Percentiles rank a stretch among this genome's conserved stretches.
Conservation (phyloP, 2,797 vertebrate genomes). For the Bryconaethiops microstoma region DNA sequence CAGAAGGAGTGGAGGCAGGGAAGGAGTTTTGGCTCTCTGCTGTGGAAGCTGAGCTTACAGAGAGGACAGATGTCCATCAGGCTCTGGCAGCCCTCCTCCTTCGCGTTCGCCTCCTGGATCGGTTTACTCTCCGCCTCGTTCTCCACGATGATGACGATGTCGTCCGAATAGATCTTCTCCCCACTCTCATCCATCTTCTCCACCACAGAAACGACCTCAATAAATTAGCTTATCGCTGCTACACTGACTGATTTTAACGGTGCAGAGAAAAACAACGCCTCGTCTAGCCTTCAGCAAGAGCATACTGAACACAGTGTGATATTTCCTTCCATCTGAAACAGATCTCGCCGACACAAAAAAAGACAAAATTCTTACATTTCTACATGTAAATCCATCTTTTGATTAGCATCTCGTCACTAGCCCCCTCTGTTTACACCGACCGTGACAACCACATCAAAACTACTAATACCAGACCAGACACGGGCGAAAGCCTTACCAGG, state of each 20-base stretch:
- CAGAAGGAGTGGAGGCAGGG: conserved; percentile 97
- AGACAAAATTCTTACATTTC: not conserved
- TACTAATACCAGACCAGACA: not conserved
- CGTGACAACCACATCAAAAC: not conserved
- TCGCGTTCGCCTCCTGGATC: conserved; percentile 83
- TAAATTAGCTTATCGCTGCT: not conserved
- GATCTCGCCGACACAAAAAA: not conserved
- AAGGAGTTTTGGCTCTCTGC: conserved; percentile 92
- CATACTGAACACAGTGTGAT: conserved; percentile 2
- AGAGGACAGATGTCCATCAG: conserved; percentile 96
- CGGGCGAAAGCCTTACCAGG: too few species aligned
- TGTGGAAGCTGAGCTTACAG: conserved; percentile 92
- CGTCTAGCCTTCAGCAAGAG: not conserved
- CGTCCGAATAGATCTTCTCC: conserved; percentile 71
- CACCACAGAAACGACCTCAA: not conserved
- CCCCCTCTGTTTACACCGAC: not conserved
- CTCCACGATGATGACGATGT: conserved; percentile 85
- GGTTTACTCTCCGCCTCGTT: conserved; percentile 96
- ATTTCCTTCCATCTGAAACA: not conserved
- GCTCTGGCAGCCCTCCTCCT: conserved; percentile 82
- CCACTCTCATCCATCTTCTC: conserved; percentile 71
- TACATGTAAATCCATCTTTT: not conserved
- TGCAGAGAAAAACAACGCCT: not conserved
- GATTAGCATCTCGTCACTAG: not conserved
- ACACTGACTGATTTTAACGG: not conserved